Evolutionary conservation across 2,888 invertebrate species (phyloP).

Genomic region (Sphinx pinastri): DNA sequence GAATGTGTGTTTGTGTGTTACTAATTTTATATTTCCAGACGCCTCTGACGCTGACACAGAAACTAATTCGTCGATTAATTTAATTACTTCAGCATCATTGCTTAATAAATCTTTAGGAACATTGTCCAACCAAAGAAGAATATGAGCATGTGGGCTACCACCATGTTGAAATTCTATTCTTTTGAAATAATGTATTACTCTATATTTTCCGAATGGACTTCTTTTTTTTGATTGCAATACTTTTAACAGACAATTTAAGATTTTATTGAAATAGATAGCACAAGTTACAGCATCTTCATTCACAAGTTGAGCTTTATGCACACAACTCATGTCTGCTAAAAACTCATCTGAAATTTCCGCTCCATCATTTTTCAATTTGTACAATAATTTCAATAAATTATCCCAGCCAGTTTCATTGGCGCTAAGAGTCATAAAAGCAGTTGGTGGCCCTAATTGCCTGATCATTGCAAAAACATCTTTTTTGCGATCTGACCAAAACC

Average conservation of each 20-base stretch:
- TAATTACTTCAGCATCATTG: conserved; percentile 36
- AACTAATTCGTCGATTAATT: conserved; percentile 45
- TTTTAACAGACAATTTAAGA: no score
- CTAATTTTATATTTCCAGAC: conserved; percentile 47
- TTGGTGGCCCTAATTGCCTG: conserved; percentile 57
- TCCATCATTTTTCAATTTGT: conserved; percentile 47
- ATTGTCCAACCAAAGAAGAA: conserved; percentile 58
- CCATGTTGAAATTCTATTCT: no score
- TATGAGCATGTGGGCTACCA: no score
- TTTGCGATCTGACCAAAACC: conserved; percentile 57
- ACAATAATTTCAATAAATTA: conserved; percentile 48
- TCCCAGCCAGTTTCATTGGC: conserved; percentile 60
- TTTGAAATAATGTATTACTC: no score
- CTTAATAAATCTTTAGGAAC: conserved; percentile 41
- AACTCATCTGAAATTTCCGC: conserved; percentile 40
- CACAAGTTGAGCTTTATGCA: conserved; percentile 43
- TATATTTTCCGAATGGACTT: no score
- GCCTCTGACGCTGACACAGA: conserved; percentile 46
- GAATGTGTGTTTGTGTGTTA: conserved; percentile 49
- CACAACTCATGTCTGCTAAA: conserved; percentile 37
- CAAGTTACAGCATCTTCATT: no score
- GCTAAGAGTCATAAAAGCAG: conserved; percentile 58
- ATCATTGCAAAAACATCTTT: conserved; percentile 64
- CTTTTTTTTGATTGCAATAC: no score
- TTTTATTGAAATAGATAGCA: no score